A percentile compares a stretch with the other conserved stretches of the same genome.
Conservation (phyloP, 2,113 vertebrate genomes). For the Chunga burmeisteri region DNA sequence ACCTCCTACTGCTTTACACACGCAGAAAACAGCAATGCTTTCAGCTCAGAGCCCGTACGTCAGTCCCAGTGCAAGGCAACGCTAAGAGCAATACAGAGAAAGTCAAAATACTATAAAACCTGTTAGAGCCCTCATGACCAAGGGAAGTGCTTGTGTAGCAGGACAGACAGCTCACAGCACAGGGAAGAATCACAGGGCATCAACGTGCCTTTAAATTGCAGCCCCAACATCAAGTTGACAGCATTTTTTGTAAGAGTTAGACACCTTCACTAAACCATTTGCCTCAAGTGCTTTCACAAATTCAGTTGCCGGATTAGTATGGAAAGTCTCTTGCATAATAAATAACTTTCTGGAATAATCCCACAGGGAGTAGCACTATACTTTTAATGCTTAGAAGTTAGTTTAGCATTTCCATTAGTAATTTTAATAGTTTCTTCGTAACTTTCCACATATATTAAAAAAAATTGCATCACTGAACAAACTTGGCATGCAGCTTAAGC, state of each 20-base stretch:
- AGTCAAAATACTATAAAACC: neutral
- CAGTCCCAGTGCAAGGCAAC: neutral
- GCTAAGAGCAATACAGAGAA: accelerated
- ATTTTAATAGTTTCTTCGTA: slow-evolving; percentile 17
- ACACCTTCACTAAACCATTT: neutral
- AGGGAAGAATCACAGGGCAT: neutral
- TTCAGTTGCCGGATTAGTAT: neutral
- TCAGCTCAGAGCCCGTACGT: neutral
- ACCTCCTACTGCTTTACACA: neutral
- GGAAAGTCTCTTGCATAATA: slow-evolving; percentile 45
- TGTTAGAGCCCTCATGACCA: neutral
- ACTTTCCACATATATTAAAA: neutral
- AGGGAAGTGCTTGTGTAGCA: neutral
- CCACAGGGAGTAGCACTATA: slow-evolving; percentile 4
- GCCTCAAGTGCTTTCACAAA: slow-evolving; percentile 4
- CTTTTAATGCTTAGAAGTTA: slow-evolving; percentile 27
- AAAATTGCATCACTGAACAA: neutral
- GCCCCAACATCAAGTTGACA: neutral
- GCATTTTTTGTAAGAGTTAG: neutral
- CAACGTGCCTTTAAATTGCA: neutral
- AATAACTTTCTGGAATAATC: slow-evolving; percentile 63
- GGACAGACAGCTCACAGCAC: neutral
- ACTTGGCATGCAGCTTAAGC: neutral
- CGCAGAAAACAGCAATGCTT: neutral
- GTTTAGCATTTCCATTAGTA: slow-evolving; percentile 6